These are phyloP conservation scores for Anguilla megastoma DNA, from an alignment of 2,797 vertebrate genomes.

Conservation along the genomic window DNA sequence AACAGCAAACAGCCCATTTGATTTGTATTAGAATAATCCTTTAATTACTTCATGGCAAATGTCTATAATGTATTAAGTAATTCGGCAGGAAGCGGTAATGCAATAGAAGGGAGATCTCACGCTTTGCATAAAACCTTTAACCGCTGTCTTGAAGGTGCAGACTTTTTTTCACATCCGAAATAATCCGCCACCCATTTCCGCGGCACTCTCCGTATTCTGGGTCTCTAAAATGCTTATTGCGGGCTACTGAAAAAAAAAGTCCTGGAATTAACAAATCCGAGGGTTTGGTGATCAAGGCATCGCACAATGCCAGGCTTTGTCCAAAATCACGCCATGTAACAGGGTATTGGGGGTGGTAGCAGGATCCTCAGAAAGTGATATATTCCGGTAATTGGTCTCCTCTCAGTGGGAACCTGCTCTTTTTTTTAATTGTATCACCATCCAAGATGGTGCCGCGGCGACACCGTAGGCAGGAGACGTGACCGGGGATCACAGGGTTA, in stretches of 20 bases:
- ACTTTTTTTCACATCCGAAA: constrained; percentile 65
- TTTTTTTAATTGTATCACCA: constrained; percentile 30
- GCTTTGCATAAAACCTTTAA: constrained; percentile 80
- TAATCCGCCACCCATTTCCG: constrained; percentile 73
- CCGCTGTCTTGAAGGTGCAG: constrained; percentile 56
- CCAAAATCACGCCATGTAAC: constrained; percentile 29
- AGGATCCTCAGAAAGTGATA: constrained; percentile 18
- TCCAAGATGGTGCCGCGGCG: neutral
- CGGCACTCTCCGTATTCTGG: constrained; percentile 58
- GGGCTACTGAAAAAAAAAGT: neutral
- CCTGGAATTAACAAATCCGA: constrained; percentile 29
- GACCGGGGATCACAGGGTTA: neutral
- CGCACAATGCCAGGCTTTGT: neutral
- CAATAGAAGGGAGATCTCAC: constrained; percentile 69
- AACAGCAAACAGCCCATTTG: constrained; percentile 68
- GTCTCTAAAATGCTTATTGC: constrained; percentile 39
- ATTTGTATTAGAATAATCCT: constrained; percentile 75
- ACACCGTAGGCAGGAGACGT: neutral
- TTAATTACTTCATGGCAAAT: constrained; percentile 77
- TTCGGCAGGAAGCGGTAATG: constrained; percentile 72
- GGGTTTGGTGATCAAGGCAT: constrained; percentile 43
- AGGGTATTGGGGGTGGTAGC: constrained; percentile 14
- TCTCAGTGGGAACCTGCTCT: neutral
- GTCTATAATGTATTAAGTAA: constrained; percentile 75
- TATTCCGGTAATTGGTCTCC: constrained; percentile 26